A percentile compares a stretch with the other conserved stretches of the same genome.
Evolutionary conservation across 2,797 vertebrate species (phyloP).

Genomic region (Spinus olivaceus): DNA sequence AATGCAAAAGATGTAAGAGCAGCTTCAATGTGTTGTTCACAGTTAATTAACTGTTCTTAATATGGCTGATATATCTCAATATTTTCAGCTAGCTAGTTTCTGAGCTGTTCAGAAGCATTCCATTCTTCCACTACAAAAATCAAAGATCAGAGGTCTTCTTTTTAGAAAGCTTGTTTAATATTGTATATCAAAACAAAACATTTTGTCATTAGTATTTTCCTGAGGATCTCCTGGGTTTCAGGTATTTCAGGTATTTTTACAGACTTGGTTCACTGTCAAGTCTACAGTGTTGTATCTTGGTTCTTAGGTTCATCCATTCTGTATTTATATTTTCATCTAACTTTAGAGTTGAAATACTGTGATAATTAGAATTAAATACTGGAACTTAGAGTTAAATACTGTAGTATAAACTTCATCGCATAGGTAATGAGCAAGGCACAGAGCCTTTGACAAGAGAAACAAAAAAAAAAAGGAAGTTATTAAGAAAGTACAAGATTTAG

Average conservation of each 20-base stretch:
- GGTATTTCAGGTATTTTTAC: not conserved
- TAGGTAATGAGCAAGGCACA: not conserved
- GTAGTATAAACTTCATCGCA: not conserved
- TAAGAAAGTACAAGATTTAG: not conserved
- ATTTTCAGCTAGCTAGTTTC: not conserved
- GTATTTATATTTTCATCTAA: not conserved
- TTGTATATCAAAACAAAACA: not conserved
- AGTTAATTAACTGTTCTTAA: not conserved
- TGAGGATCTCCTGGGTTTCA: not conserved
- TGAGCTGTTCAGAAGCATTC: not conserved
- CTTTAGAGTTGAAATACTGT: not conserved
- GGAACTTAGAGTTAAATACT: not conserved
- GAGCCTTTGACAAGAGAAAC: not conserved
- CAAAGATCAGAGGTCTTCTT: not conserved
- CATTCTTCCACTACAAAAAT: not conserved
- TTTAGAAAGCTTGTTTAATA: not conserved
- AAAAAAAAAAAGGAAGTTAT: not conserved
- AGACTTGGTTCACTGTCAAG: not conserved
- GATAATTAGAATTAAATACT: not conserved
- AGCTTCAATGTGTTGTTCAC: not conserved
- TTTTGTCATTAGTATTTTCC: not conserved
- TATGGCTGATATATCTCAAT: not conserved
- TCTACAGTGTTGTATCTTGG: not conserved
- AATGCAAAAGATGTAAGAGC: not conserved
- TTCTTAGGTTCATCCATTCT: not conserved